These are phyloP conservation scores for Ophiothrix spiculata DNA, from an alignment of 35 echinoderm and acorn worm genomes.

Conservation along the genomic window DNA sequence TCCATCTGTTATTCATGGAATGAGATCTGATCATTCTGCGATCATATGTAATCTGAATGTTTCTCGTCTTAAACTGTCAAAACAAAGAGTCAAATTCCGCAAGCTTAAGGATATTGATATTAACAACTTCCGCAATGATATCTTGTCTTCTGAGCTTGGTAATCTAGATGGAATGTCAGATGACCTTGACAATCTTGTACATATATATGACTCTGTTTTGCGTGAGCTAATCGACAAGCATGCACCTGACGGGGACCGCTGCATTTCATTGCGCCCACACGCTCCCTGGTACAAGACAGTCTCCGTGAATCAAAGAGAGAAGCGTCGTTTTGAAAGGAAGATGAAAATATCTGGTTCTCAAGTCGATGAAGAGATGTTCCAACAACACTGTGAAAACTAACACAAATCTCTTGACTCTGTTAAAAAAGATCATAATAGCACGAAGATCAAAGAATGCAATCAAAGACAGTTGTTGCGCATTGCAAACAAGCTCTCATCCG, in stretches of 20 bases:
- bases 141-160: conserved; percentile 29
- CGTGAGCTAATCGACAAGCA: conserved; percentile 16
- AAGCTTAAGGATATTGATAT: conserved; percentile 45
- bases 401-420: not conserved
- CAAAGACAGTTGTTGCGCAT: conserved; percentile 13
- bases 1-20: not conserved
- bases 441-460: conserved; percentile 18
- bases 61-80: conserved; percentile 10
- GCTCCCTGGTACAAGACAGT: conserved; percentile 49
- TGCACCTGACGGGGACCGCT: conserved; percentile 15
- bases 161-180: not conserved
- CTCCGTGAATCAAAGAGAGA: conserved; percentile 4
- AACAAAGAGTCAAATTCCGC: conserved; percentile 28
- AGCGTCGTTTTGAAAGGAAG: not conserved
- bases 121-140: conserved; percentile 26
- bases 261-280: conserved; percentile 21
- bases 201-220: not conserved
- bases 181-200: not conserved
- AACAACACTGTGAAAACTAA: conserved; percentile 24
- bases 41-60: conserved; percentile 2
- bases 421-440: conserved; percentile 9
- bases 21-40: conserved; percentile 7
- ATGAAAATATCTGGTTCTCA: conserved; percentile 17
- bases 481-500: not conserved
- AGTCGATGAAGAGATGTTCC: conserved; percentile 22